Conservation (phyloP, 2,113 vertebrate species). For the Oenanthe oenanthe region DNA sequence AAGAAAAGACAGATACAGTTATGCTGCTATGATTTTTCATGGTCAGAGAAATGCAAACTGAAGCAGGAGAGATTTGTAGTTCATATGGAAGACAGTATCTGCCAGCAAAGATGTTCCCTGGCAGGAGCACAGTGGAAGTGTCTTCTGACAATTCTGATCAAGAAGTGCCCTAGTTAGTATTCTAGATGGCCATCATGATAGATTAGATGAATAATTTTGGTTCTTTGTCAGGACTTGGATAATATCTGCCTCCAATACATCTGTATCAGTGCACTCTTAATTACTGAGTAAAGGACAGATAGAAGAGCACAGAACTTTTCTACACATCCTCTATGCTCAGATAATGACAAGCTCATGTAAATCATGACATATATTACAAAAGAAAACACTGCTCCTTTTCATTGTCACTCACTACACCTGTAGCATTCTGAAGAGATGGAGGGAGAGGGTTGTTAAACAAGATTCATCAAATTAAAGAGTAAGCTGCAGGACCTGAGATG, state of each 20-base stretch:
- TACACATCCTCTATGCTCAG: not conserved
- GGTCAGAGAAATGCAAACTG: slow-evolving; percentile 4
- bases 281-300: slow-evolving; percentile 39
- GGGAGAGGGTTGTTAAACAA: not conserved
- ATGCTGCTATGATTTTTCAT: slow-evolving; percentile 7
- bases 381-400: not conserved
- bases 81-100: slow-evolving; percentile 44
- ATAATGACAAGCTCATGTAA: slow-evolving; percentile 8
- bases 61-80: not conserved
- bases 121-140: slow-evolving; percentile 54
- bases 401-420: not conserved
- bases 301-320: slow-evolving; percentile 19
- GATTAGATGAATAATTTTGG: slow-evolving; percentile 68
- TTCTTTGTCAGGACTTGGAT: slow-evolving; percentile 64
- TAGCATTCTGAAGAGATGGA: not conserved
- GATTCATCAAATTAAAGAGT: not conserved
- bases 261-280: slow-evolving; percentile 61
- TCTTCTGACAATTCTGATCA: slow-evolving; percentile 71
- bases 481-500: not conserved
- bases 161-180: slow-evolving; percentile 65
- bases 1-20: not conserved
- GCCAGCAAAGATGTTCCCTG: slow-evolving; percentile 21
- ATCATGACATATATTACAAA: not conserved
- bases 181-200: slow-evolving; percentile 59
- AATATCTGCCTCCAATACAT: slow-evolving; percentile 54